A percentile compares a stretch with the other conserved stretches of the same genome.
Conservation (phyloP, 2,113 vertebrate species). For the Callaeas wilsoni region DNA sequence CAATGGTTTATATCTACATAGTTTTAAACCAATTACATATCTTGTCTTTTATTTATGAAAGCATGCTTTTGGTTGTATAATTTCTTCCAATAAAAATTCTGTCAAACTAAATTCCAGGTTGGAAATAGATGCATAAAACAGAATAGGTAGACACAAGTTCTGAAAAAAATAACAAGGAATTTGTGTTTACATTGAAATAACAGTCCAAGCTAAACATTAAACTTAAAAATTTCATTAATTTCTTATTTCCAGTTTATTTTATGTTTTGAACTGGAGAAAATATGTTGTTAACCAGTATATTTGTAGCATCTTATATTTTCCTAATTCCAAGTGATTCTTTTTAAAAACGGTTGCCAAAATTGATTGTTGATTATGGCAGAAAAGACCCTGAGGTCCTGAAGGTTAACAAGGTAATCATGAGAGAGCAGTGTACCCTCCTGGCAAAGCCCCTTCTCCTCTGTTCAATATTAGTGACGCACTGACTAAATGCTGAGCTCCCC, state of each 20-base stretch:
- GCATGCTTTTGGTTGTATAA: neutral
- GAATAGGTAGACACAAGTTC: neutral
- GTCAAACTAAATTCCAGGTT: conserved; percentile 15
- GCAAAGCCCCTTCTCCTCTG: neutral
- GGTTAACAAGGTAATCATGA: neutral
- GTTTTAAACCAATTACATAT: conserved; percentile 25
- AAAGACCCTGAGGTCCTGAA: neutral
- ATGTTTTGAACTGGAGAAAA: neutral
- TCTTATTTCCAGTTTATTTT: neutral
- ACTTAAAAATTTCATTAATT: neutral
- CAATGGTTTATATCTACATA: neutral
- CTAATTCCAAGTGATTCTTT: neutral
- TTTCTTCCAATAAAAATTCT: conserved; percentile 1
- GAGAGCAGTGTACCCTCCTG: neutral
- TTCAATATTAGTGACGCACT: neutral
- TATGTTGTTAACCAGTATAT: neutral
- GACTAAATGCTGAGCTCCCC: neutral
- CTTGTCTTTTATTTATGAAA: conserved; percentile 30
- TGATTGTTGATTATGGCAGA: neutral
- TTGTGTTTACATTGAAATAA: neutral
- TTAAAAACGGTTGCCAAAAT: neutral
- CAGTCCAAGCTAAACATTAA: neutral
- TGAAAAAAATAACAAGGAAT: neutral
- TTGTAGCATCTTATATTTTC: neutral
- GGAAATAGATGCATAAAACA: neutral